Conservation (phyloP, 2,888 invertebrate genomes). For the Tethea ocularis region DNA sequence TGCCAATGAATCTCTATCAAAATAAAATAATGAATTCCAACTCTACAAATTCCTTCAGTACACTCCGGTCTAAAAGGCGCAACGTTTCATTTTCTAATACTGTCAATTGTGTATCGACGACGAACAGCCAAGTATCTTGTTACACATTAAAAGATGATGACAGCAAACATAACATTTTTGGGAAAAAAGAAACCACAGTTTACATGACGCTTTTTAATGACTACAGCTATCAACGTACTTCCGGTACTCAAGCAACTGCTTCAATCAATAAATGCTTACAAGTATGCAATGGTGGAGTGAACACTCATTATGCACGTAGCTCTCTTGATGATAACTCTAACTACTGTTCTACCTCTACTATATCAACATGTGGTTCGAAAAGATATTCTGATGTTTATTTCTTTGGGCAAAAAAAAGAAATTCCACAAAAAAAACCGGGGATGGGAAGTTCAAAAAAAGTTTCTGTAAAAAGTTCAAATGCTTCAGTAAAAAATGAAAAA, state of each 20-base stretch:
- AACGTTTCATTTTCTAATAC: slow-evolving; percentile 45
- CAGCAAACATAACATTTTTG: slow-evolving; percentile 34
- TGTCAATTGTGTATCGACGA: slow-evolving; percentile 33
- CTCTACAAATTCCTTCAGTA: slow-evolving; percentile 34
- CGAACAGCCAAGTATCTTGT: slow-evolving; percentile 21
- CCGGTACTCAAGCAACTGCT: slow-evolving; percentile 74
- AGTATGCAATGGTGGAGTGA: slow-evolving; percentile 33
- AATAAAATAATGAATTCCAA: slow-evolving; percentile 3
- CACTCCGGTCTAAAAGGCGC: slow-evolving; percentile 36
- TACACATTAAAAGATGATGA: slow-evolving; percentile 15
- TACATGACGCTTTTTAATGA: slow-evolving; percentile 64
- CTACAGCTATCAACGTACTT: slow-evolving; percentile 39
- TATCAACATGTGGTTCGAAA: slow-evolving; percentile 29
- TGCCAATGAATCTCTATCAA: slow-evolving; percentile 20
- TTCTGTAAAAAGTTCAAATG: slow-evolving; percentile 26
- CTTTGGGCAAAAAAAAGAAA: slow-evolving; percentile 57
- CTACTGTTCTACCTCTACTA: slow-evolving; percentile 36
- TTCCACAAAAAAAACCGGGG: slow-evolving; percentile 27
- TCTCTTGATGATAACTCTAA: slow-evolving; percentile 27
- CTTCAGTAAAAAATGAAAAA: neutral
- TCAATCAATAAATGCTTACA: slow-evolving; percentile 76
- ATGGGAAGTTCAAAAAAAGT: slow-evolving; percentile 19
- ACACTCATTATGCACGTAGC: neutral
- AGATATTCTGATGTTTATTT: slow-evolving; percentile 60
- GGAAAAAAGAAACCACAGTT: slow-evolving; percentile 55